phyloP scores from a whole-genome alignment of 2,797 vertebrate species.

The Lagocephalus sceleratus region DNA sequence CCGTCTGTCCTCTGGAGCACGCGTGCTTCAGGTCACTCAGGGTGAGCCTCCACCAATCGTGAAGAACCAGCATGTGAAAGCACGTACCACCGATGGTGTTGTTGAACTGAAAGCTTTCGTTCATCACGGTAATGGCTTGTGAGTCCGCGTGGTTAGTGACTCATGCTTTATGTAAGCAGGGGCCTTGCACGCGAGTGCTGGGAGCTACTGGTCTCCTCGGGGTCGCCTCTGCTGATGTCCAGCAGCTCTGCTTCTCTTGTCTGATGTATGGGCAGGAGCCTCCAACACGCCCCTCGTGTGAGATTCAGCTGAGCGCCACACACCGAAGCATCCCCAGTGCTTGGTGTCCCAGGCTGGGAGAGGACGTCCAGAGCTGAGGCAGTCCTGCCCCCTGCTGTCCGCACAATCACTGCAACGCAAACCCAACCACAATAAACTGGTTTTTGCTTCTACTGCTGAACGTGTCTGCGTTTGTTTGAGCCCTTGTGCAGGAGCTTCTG shows the following conservation, averaged over 20 bases:
- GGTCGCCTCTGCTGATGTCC: constrained; percentile 33
- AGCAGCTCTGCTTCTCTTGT: neutral
- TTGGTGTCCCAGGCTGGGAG: no score
- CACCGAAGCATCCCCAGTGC: no score
- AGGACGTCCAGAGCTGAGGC: constrained; percentile 21
- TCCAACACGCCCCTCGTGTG: no score
- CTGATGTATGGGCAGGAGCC: no score
- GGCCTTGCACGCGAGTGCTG: constrained; percentile 25
- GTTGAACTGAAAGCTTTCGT: no score
- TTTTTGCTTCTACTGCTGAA: neutral
- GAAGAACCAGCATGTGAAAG: no score
- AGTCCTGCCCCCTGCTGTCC: constrained; percentile 68
- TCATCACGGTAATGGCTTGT: constrained; percentile 64
- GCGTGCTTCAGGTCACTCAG: constrained; percentile 5
- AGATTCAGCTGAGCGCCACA: no score
- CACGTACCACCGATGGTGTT: no score
- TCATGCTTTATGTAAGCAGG: constrained; percentile 60
- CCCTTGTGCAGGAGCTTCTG: no score
- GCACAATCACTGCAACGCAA: constrained; percentile 19
- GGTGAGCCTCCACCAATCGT: constrained; percentile 16
- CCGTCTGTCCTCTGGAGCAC: constrained; percentile 1
- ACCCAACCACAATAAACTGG: constrained; percentile 4
- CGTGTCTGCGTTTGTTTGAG: constrained; percentile 3
- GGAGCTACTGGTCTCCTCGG: constrained; percentile 13
- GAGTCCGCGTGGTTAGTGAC: constrained; percentile 57